phyloP scores from a whole-genome alignment of 2,113 vertebrate genomes.

The Heptranchias perlo region DNA sequence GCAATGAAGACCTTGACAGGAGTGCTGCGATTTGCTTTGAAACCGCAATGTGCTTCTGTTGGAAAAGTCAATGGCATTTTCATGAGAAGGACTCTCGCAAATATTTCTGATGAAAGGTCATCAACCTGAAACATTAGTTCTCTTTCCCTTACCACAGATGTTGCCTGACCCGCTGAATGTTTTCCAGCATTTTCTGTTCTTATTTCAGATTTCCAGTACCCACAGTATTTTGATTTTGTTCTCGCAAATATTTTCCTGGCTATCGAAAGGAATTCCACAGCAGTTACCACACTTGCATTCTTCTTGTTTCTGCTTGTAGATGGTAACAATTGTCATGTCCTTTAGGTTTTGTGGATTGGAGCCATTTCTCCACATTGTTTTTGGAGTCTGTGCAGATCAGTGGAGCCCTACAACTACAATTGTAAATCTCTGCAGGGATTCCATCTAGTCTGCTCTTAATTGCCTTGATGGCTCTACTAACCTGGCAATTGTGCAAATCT shows the following conservation, averaged over 20 bases:
- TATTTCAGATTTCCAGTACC: background rate
- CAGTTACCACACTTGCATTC: background rate
- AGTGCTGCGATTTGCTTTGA: background rate
- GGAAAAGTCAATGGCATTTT: background rate
- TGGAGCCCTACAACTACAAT: background rate
- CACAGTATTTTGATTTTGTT: background rate
- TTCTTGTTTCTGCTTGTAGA: background rate
- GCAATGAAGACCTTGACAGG: background rate
- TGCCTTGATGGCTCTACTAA: background rate
- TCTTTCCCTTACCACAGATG: background rate
- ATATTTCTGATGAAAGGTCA: background rate
- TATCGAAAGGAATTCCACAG: background rate
- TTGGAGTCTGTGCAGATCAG: background rate
- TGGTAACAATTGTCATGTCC: background rate
- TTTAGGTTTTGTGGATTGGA: background rate
- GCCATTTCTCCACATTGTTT: background rate
- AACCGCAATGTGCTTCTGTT: background rate
- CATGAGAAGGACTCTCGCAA: background rate
- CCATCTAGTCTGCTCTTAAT: too few relatives aligned
- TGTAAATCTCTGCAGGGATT: background rate
- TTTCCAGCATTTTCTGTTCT: background rate
- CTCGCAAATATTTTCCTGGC: background rate
- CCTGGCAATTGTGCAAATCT: background rate
- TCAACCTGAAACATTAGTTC: background rate
- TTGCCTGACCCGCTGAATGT: background rate